These are phyloP conservation scores for Myrmecophaga tridactyla DNA, from an alignment of 2,113 vertebrate genomes.

Conservation along the genomic window DNA sequence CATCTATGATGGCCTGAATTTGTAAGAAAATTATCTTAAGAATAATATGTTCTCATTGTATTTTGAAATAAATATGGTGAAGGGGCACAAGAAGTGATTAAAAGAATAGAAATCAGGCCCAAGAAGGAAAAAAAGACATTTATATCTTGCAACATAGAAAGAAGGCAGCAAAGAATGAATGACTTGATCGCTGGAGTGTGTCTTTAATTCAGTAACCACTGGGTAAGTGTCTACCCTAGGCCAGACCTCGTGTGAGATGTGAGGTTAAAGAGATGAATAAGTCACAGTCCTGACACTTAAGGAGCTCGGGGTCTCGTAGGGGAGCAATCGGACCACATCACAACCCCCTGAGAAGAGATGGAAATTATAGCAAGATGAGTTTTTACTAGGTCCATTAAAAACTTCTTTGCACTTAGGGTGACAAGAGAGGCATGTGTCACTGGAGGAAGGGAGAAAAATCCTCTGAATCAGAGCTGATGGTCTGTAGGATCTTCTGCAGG, in stretches of 20 bases:
- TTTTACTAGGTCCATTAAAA: not conserved
- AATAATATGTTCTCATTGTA: not conserved
- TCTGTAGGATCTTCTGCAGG: not conserved
- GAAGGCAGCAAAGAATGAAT: no score
- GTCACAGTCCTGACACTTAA: not conserved
- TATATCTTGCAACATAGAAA: not conserved
- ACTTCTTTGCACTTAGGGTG: not conserved
- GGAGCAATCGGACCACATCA: not conserved
- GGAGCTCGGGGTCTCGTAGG: not conserved
- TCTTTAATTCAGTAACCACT: not conserved
- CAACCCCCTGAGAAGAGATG: not conserved
- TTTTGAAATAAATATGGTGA: not conserved
- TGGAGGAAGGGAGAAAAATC: no score
- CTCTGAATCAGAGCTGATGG: not conserved
- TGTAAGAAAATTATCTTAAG: not conserved
- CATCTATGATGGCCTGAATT: not conserved
- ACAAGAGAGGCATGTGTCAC: not conserved
- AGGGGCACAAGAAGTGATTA: not conserved
- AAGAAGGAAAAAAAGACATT: not conserved
- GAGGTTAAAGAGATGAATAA: not conserved
- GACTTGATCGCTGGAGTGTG: no score
- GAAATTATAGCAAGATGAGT: not conserved
- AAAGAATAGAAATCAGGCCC: not conserved
- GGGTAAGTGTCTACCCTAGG: not conserved
- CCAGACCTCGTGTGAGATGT: not conserved